A percentile compares a stretch with the other conserved stretches of the same genome.
These are phyloP conservation scores for Chaetophractus vellerosus DNA, from an alignment of 2,797 vertebrate genomes.

Conservation along the genomic window DNA sequence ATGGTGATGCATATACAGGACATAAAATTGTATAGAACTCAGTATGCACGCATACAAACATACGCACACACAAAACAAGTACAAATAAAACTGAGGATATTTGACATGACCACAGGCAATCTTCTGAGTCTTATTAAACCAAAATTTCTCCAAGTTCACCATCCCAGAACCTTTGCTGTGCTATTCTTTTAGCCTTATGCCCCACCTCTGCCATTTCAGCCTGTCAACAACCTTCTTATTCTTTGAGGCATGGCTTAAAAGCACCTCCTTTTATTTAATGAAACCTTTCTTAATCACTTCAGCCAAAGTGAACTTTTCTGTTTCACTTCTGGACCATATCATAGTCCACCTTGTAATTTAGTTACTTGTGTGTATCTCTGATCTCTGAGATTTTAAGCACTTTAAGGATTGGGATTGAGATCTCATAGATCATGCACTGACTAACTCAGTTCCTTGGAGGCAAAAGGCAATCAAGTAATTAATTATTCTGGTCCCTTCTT, in stretches of 20 bases:
- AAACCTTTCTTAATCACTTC: conserved; percentile 33
- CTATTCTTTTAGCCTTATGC: conserved; percentile 23
- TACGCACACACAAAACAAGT: neutral
- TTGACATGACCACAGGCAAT: neutral
- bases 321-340: neutral
- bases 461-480: conserved; percentile 15
- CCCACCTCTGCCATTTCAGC: conserved; percentile 23
- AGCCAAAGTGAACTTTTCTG: conserved; percentile 6
- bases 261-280: neutral
- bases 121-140: conserved; percentile 21
- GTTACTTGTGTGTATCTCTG: conserved; percentile 28
- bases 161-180: neutral
- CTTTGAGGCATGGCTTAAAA: conserved; percentile 25
- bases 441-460: neutral
- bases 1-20: neutral
- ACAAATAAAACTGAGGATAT: neutral
- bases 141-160: conserved; percentile 24
- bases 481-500: neutral
- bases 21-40: neutral
- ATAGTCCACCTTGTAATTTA: neutral
- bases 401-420: neutral
- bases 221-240: neutral
- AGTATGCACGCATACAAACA: neutral
- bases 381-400: conserved; percentile 17
- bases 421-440: neutral